Base-by-base conservation (phyloP, 2,113 vertebrate species). In the Marcusenius ussheri region DNA sequence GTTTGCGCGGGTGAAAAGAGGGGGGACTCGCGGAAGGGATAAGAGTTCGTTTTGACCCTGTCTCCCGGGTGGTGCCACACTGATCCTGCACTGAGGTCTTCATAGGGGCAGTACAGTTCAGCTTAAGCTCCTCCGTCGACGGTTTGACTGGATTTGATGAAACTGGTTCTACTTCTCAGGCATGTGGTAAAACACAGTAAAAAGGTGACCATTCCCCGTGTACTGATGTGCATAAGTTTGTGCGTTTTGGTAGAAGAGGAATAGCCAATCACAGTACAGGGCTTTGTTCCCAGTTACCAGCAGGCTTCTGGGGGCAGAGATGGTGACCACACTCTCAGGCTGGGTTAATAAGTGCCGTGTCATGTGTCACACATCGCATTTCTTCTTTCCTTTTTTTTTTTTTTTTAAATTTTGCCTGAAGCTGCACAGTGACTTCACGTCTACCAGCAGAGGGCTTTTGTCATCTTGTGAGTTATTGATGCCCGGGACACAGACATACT, bases 331-430 rank as follows among this genome's bases (percentile, higher is more conserved):
- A 92, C 91, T 95, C 93, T 93, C 92, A 94, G 92, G 93, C 92
- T 88, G 88, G 93, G 94, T 96, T 96, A 96, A 96, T 96, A 95
- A 96, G 94, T 96, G 93, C 93, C 94, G 92, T 91, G 92, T 93
- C 92, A 92, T 88, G 91, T 92, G 93, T 93, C 93, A 93, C 92
- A 91, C 91, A 90, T 92, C 93, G 92, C 94, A 95, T 94, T 94
- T 94, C 94, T 94, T 93, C 93, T 93, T 93, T 90, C 94, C 93
- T 93, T 31, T 70, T 66, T 70, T 66, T 9, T 21, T 93, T 27
- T 27, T n/a, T 62, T 62, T 3, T 6, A 27, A 66, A 9, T n/a
- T 95, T 91, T 90, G 91, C 92, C 87, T 93, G 93, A 94, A 95
- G 93, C 92, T 19, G 56, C 88, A 70, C 90, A 92, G 93, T 96